Evolutionary conservation across 2,797 vertebrate genomes (phyloP).

Genomic region (Vireo griseus): DNA sequence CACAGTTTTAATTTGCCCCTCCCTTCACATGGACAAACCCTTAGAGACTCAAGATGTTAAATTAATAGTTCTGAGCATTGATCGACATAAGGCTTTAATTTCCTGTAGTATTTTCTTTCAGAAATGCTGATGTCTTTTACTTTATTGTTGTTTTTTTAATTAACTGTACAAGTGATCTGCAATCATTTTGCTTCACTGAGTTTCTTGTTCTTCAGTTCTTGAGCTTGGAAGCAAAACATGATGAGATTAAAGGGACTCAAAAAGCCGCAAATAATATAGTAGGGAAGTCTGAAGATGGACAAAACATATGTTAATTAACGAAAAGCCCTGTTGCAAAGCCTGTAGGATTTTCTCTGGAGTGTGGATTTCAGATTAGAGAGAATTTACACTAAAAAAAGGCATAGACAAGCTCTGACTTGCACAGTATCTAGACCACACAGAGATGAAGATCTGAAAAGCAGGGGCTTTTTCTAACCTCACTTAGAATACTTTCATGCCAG

Average conservation of each 20-base stretch:
- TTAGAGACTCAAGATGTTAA: constrained; percentile 23
- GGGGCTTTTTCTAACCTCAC: not conserved
- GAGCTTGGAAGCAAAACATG: not conserved
- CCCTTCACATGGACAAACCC: constrained; percentile 19
- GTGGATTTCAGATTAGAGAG: constrained; percentile 30
- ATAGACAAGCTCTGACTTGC: not conserved
- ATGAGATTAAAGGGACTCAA: constrained; percentile 19
- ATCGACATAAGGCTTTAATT: constrained; percentile 58
- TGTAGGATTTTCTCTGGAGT: constrained; percentile 15
- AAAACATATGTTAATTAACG: constrained; percentile 19
- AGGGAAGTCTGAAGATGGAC: not conserved
- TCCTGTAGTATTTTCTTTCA: constrained; percentile 39
- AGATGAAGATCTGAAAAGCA: not conserved
- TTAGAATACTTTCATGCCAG: not conserved
- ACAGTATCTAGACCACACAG: constrained; percentile 11
- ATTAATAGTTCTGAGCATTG: constrained; percentile 31
- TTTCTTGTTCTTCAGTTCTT: not conserved
- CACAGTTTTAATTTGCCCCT: not conserved
- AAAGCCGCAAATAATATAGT: not conserved
- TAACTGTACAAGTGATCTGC: not conserved
- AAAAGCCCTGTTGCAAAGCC: constrained; percentile 18
- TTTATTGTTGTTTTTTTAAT: constrained; percentile 18
- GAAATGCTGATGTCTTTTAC: constrained; percentile 22
- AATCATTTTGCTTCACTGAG: constrained; percentile 13
- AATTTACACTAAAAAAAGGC: not conserved